phyloP scores from a whole-genome alignment of 2,113 vertebrate genomes.

The Talpa occidentalis region DNA sequence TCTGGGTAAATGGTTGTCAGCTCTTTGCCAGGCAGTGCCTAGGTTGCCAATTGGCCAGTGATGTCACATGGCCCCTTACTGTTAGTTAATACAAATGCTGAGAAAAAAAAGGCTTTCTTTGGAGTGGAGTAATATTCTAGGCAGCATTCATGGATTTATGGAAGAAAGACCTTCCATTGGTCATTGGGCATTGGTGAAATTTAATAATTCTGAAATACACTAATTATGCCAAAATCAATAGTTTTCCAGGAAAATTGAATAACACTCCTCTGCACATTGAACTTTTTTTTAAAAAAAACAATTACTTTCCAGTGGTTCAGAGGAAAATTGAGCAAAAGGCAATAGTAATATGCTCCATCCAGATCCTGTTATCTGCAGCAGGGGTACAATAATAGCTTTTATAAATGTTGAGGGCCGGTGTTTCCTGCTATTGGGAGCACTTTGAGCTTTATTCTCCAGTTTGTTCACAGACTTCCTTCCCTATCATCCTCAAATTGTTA shows the following conservation, averaged over 20 bases:
- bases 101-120: not conserved
- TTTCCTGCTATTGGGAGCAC: not conserved
- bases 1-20: not conserved
- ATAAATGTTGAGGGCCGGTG: not conserved
- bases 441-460: not conserved
- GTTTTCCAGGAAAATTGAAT: conserved; percentile 42
- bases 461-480: not conserved
- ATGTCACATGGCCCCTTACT: not conserved
- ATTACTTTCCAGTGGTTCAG: not conserved
- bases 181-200: conserved; percentile 31
- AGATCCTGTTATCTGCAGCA: conserved; percentile 26
- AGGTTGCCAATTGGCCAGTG: not conserved
- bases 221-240: conserved; percentile 4
- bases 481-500: not conserved
- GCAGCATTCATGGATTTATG: conserved; percentile 59
- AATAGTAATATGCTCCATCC: not conserved
- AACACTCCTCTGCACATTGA: conserved; percentile 1
- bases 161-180: conserved; percentile 39
- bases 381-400: conserved; percentile 20
- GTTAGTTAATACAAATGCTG: not conserved
- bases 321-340: conserved; percentile 20
- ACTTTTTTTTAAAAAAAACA: conserved; percentile 17
- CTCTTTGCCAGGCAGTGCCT: not conserved
- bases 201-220: not conserved
- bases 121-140: not conserved